phyloP scores from a whole-genome alignment of 2,113 vertebrate genomes.

The Nettapus auritus region DNA sequence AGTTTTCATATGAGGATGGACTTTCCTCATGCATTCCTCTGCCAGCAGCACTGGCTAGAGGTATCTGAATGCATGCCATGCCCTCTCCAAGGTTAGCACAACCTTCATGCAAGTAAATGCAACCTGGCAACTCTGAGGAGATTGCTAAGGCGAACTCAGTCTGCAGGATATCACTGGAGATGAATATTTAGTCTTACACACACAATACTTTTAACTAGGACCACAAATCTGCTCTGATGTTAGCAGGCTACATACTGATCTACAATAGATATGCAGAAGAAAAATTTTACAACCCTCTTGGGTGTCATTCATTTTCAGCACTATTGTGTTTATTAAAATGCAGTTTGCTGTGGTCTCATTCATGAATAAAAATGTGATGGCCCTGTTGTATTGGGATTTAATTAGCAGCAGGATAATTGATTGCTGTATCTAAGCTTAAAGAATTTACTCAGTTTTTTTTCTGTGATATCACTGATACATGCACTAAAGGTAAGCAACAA shows the following conservation, averaged over 20 bases:
- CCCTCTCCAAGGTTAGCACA: neutral
- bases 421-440: neutral
- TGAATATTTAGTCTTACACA: neutral
- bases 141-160: neutral
- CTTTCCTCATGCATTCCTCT: neutral
- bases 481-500: neutral
- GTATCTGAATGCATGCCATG: neutral
- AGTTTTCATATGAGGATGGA: neutral
- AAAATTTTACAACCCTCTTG: neutral
- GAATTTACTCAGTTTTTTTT: conserved; percentile 38
- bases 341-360: conserved; percentile 51
- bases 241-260: neutral
- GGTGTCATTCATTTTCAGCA: conserved; percentile 39
- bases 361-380: conserved; percentile 46
- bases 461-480: neutral
- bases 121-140: neutral
- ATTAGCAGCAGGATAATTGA: conserved; percentile 54
- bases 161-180: neutral
- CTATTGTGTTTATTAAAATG: conserved; percentile 54
- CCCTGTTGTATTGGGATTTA: conserved; percentile 20
- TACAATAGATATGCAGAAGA: neutral
- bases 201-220: neutral
- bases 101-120: neutral
- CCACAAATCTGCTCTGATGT: neutral
- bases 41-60: neutral